Evolutionary conservation across 2,113 vertebrate species (phyloP).

Genomic region (Microtus richardsoni): DNA sequence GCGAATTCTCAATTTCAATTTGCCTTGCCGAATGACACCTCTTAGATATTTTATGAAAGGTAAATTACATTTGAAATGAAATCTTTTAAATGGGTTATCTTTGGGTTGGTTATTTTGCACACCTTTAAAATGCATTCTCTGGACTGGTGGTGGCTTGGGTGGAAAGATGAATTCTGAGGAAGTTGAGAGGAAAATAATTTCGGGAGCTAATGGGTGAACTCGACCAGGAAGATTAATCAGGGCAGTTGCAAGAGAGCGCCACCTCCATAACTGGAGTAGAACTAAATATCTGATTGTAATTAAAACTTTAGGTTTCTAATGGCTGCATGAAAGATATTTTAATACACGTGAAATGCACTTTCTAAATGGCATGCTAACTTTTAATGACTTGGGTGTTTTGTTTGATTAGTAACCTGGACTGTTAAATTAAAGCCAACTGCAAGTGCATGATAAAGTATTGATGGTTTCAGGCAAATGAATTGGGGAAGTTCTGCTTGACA

Average conservation of each 20-base stretch:
- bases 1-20: constrained; percentile 85
- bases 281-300: constrained; percentile 93
- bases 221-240: constrained; percentile 91
- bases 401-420: constrained; percentile 93
- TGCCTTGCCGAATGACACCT: constrained; percentile 85
- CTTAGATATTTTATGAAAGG: constrained; percentile 84
- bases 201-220: constrained; percentile 90
- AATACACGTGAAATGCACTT: constrained; percentile 93
- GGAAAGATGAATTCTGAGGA: constrained; percentile 88
- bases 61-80: constrained; percentile 88
- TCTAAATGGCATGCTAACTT: constrained; percentile 93
- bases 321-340: constrained; percentile 92
- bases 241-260: constrained; percentile 86
- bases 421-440: constrained; percentile 93
- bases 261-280: constrained; percentile 89
- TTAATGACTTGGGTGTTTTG: constrained; percentile 93
- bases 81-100: constrained; percentile 87
- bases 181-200: constrained; percentile 91
- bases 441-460: constrained; percentile 92
- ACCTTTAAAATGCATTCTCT: constrained; percentile 86
- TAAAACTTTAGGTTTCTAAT: constrained; percentile 93
- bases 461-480: constrained; percentile 92
- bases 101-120: constrained; percentile 85
- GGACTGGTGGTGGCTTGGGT: constrained; percentile 82
- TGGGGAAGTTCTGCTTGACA: constrained; percentile 91